Evolutionary conservation across 1,140 invertebrate genomes (phyloP), one percentile per base, ranked within the genome.

Genomic region (Drosophila orosa): DNA sequence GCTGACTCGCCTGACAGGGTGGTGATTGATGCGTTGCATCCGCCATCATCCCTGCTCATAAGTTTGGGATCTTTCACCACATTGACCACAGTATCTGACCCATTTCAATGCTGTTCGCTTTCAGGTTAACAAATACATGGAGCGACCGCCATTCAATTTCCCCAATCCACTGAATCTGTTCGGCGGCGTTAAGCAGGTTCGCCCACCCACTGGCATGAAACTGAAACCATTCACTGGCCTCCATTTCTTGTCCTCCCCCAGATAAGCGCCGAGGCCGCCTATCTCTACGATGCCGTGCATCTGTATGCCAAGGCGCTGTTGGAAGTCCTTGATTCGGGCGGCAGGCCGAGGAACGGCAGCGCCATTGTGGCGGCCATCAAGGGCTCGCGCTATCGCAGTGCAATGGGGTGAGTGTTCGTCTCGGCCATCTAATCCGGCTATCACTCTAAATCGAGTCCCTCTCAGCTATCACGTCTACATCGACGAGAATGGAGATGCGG

Each of bases 401-500:
- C 96, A 24, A 96, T 97, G 95, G 96, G 97, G 96, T 98, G 93
- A 93, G 93, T 92, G 12, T 3, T 17, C 9, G 10, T 29, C 31
- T 40, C 3, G n/a, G 27, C 24, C 24, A 50, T 22, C 27, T 31
- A 55, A 35, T 67, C 52, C 60, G 39, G 56, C 40, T 12, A 55
- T 19, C 27, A 22, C 37, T 39, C 45, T 35, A 71, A 48, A 56
- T 27, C 45, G 35, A 35, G 12, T 33, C 37, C 25, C 60, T 74
- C 74, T 27, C 87, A 97, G 96, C 35, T 98, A 98, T 92, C 95
- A 96, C 92, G 96, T 98, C 3, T 96, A 97, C 77, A 98, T 99
- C 94, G 98, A 99, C 90, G 95, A 97, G 76, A 97, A 97, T 83
- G 98, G 97, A 0, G 98, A 99, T 89, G 97, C 98, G 0, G 96